A percentile compares a stretch with the other conserved stretches of the same genome.
Conservation (phyloP, 2,113 vertebrate species). For the Stercorarius parasiticus region DNA sequence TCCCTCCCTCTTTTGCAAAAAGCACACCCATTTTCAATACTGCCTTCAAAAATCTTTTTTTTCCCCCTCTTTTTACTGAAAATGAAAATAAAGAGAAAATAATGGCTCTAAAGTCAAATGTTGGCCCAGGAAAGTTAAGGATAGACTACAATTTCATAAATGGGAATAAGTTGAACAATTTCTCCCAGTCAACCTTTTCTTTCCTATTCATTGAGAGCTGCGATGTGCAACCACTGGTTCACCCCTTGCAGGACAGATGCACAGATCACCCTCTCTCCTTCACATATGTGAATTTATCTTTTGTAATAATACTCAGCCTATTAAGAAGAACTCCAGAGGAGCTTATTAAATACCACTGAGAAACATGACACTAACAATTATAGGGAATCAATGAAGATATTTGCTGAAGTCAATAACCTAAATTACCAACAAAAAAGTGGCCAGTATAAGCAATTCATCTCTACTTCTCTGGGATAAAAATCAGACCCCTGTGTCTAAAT, state of each 20-base stretch:
- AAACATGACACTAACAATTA: background rate
- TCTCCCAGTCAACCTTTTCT: background rate
- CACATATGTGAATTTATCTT: background rate
- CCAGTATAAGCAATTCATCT: background rate
- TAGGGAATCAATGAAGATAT: conserved; percentile 22
- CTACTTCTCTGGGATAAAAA: background rate
- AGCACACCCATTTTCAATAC: background rate
- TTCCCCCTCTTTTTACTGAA: background rate
- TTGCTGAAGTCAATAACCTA: conserved; percentile 20
- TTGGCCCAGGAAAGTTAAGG: background rate
- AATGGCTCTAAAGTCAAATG: background rate
- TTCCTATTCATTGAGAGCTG: background rate
- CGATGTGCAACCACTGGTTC: background rate
- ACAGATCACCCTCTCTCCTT: background rate
- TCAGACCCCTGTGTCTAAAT: background rate
- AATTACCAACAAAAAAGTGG: background rate
- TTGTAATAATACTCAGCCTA: background rate
- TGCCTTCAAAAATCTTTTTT: background rate
- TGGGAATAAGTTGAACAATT: background rate
- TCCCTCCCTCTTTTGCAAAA: background rate
- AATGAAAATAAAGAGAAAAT: background rate
- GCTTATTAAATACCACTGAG: background rate
- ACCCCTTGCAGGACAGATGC: background rate
- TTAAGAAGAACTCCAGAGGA: background rate
- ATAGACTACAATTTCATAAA: background rate